Evolutionary conservation across 2,113 vertebrate genomes (phyloP).

Genomic region (Corapipo altera): DNA sequence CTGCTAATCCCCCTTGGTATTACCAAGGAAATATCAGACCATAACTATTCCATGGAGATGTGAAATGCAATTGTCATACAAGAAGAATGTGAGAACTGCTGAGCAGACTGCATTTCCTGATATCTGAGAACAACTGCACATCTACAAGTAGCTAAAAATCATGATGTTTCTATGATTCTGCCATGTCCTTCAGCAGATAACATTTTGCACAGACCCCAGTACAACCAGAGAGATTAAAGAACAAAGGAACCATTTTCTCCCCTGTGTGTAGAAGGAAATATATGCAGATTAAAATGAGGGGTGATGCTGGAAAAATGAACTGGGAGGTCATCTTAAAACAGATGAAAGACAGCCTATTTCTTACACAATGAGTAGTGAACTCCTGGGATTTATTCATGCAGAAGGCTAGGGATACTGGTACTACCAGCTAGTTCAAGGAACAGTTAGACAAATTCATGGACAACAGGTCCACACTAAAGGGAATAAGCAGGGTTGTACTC

Average conservation of each 20-base stretch:
- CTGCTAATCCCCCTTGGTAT: not conserved
- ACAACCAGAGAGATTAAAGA: not conserved
- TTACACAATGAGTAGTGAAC: not conserved
- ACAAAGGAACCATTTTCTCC: not conserved
- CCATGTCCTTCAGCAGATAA: not conserved
- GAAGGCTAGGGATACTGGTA: not conserved
- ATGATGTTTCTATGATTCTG: not conserved
- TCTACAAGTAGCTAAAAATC: not conserved
- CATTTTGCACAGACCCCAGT: not conserved
- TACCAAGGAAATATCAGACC: not conserved
- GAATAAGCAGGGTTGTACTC: not conserved
- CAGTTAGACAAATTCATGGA: not conserved
- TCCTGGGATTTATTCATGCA: not conserved
- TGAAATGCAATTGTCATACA: not conserved
- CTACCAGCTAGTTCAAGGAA: not conserved
- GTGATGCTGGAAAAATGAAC: accelerated
- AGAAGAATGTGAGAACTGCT: not conserved
- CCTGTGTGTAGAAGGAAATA: not conserved
- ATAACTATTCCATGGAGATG: not conserved
- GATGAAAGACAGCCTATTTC: not conserved
- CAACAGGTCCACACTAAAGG: not conserved
- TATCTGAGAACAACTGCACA: not conserved
- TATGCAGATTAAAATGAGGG: not conserved
- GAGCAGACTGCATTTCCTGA: not conserved
- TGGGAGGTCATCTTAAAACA: not conserved